Percentiles rank a stretch among this genome's conserved stretches.
Conservation (phyloP, 2,797 vertebrate genomes). For the Tinamus major region DNA sequence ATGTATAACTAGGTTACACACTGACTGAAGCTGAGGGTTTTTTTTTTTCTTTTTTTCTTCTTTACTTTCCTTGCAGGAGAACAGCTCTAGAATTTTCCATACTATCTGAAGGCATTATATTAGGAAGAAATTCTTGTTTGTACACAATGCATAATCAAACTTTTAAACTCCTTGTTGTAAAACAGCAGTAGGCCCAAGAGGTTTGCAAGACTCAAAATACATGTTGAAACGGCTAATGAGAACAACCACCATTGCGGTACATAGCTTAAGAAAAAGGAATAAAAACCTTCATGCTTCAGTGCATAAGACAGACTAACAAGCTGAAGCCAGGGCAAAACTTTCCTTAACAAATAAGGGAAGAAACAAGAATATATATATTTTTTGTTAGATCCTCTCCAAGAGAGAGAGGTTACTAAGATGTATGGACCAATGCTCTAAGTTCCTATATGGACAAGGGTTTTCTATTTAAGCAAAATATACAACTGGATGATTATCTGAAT, state of each 20-base stretch:
- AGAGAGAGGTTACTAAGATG: not conserved
- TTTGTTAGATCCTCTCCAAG: not conserved
- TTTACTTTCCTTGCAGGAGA: not conserved
- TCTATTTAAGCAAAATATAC: not conserved
- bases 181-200: not conserved
- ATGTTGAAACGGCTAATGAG: not conserved
- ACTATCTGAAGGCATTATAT: not conserved
- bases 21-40: not conserved
- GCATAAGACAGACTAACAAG: not conserved
- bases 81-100: not conserved
- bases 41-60: not conserved
- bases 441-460: not conserved
- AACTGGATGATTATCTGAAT: not conserved
- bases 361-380: not conserved
- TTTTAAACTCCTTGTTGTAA: not conserved
- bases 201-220: not conserved
- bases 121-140: not conserved
- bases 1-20: not conserved
- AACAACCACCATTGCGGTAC: not conserved
- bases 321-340: not conserved
- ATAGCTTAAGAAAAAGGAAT: not conserved
- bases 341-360: not conserved
- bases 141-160: not conserved
- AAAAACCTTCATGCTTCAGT: not conserved
- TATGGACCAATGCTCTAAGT: not conserved